Conservation (phyloP, 2,113 vertebrate genomes). For the pig (Sus scrofa) region T2T-Sscrofa CM000819.6:1402501-1403000, state of each 20-base stretch:
- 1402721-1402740: background rate
- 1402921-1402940: no score
- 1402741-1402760: background rate
- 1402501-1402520: conserved; percentile 24
- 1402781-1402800: no score
- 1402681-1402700: background rate
- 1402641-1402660: background rate
- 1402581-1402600: conserved; percentile 38
- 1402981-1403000: background rate
- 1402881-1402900: no score
- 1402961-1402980: background rate
- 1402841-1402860: no score
- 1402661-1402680: background rate
- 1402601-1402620: conserved; percentile 3
- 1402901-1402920: no score
- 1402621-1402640: background rate
- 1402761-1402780: background rate
- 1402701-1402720: background rate
- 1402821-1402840: no score
- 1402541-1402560: conserved; percentile 33
- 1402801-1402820: no score
- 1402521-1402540: conserved; percentile 42
- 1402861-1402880: no score
- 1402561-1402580: conserved; percentile 44
- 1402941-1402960: background rate